These are phyloP conservation scores for Pseudopodoces humilis DNA, from an alignment of 2,113 vertebrate genomes.

Conservation along the genomic window DNA sequence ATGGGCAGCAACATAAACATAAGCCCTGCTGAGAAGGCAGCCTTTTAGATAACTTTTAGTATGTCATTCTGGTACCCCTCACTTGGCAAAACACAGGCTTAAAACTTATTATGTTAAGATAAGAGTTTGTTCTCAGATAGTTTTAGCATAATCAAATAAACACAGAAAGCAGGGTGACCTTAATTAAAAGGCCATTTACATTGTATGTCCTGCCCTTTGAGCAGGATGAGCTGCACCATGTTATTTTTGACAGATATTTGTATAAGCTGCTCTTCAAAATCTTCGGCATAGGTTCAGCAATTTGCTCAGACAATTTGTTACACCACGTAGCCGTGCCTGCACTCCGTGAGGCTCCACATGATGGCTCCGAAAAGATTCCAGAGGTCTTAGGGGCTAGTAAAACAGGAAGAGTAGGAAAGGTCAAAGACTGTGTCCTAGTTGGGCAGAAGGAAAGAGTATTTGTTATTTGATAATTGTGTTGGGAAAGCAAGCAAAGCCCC, in stretches of 20 bases:
- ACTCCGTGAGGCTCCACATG: neutral
- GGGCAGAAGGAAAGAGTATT: neutral
- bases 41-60: neutral
- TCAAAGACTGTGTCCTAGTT: constrained; percentile 5
- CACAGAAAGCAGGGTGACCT: neutral
- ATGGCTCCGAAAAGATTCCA: neutral
- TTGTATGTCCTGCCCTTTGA: neutral
- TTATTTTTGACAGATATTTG: constrained; percentile 27
- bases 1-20: neutral
- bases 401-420: constrained; percentile 22
- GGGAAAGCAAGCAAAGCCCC: neutral
- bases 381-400: neutral
- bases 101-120: neutral
- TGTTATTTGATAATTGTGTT: constrained; percentile 35
- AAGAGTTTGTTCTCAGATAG: neutral
- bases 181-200: constrained; percentile 37
- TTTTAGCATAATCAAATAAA: constrained; percentile 6
- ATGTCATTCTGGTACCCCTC: neutral
- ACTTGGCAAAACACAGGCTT: neutral
- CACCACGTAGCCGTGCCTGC: neutral
- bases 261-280: neutral
- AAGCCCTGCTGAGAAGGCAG: neutral
- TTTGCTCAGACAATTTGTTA: neutral
- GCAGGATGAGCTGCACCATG: neutral
- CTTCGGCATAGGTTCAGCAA: neutral